These are phyloP conservation scores for Lepidothrix coronata DNA, from an alignment of 2,113 vertebrate species.

Conservation along the genomic window DNA sequence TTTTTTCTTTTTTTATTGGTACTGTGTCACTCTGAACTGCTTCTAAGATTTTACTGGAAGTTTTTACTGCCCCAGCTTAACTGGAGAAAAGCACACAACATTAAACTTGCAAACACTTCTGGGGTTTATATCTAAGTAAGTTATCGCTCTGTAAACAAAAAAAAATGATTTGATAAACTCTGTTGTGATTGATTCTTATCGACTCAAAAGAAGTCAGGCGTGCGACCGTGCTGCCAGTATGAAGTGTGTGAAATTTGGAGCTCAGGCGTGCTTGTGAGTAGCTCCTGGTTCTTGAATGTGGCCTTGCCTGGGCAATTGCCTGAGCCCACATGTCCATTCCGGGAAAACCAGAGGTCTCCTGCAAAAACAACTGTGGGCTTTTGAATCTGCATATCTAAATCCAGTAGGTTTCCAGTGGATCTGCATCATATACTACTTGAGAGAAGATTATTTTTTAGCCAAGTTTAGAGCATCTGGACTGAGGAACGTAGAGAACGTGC, in stretches of 20 bases:
- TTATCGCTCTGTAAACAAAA: neutral
- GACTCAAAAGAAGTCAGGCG: neutral
- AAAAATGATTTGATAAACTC: neutral
- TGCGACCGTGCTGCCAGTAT: rapidly evolving
- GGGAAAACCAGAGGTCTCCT: neutral
- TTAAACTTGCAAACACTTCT: neutral
- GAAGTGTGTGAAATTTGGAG: neutral
- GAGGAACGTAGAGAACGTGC: rapidly evolving
- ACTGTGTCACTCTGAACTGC: neutral
- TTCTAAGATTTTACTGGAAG: neutral
- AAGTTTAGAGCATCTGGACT: neutral
- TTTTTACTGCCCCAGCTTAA: neutral
- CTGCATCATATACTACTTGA: neutral
- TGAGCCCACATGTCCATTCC: neutral
- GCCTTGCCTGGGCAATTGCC: neutral
- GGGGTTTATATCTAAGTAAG: neutral
- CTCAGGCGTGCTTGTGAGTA: neutral
- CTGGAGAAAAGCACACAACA: neutral
- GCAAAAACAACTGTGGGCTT: neutral
- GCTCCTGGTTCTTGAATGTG: neutral
- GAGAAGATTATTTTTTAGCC: neutral
- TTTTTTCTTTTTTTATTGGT: neutral
- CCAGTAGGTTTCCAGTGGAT: neutral
- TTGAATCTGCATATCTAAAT: neutral
- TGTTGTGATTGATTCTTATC: neutral